phyloP scores from a whole-genome alignment of 2,113 vertebrate genomes.

The western clawed frog (Xenopus tropicalis) region DNA sequence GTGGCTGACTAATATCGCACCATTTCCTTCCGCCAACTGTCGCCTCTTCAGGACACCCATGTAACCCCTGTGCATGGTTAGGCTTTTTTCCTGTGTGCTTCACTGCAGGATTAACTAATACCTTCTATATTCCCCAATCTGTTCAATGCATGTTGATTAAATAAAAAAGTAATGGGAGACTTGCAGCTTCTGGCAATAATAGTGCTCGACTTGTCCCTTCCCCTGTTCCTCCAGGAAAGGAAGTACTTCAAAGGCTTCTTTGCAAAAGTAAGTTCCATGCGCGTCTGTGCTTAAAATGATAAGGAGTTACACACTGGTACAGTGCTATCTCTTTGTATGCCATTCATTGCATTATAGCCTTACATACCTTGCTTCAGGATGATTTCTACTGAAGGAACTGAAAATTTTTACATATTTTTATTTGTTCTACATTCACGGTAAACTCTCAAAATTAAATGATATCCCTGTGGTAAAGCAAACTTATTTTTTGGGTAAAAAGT shows the following conservation, averaged over 20 bases:
- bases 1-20: constrained; percentile 37
- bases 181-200: constrained; percentile 85
- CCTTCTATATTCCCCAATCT: constrained; percentile 58
- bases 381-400: too few species aligned
- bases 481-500: too few species aligned
- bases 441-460: too few species aligned
- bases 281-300: constrained; percentile 68
- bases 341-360: neutral
- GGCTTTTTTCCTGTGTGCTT: constrained; percentile 59
- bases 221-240: constrained; percentile 98
- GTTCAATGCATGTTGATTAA: constrained; percentile 68
- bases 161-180: constrained; percentile 66
- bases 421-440: too few species aligned
- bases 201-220: constrained; percentile 89
- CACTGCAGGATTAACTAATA: constrained; percentile 68
- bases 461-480: too few species aligned
- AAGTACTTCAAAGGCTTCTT: constrained; percentile 99
- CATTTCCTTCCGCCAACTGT: constrained; percentile 53
- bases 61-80: constrained; percentile 62
- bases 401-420: too few species aligned
- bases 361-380: too few species aligned
- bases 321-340: constrained; percentile 52
- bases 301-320: constrained; percentile 80
- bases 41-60: constrained; percentile 50
- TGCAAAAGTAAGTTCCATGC: constrained; percentile 97